A percentile compares a stretch with the other conserved stretches of the same genome.
phyloP scores from a whole-genome alignment of 2,797 vertebrate species.

The Poeciliopsis paucimaculata region DNA sequence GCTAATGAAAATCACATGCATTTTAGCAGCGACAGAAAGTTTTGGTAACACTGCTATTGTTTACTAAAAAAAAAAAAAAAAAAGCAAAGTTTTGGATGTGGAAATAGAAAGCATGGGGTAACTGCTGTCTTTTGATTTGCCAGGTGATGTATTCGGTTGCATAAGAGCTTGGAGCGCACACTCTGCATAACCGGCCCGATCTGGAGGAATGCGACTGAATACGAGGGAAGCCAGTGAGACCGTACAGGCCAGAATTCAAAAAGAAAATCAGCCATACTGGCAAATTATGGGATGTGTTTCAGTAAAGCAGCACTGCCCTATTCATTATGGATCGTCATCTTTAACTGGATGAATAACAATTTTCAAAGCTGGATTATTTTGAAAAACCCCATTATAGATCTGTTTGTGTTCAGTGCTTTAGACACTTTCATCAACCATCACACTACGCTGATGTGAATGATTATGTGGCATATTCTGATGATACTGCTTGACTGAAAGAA shows the following conservation, averaged over 20 bases:
- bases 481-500: not conserved
- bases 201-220: conserved; percentile 52
- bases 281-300: conserved; percentile 53
- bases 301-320: conserved; percentile 20
- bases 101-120: not conserved
- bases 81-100: conserved; percentile 5
- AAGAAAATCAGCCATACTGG: conserved; percentile 54
- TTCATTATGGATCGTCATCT: conserved; percentile 42
- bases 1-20: conserved; percentile 56
- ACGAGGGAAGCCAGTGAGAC: conserved; percentile 31
- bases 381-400: conserved; percentile 30
- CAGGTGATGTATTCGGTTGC: conserved; percentile 53
- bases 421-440: not conserved
- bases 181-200: conserved; percentile 43
- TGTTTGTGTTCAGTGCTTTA: not conserved
- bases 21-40: conserved; percentile 42
- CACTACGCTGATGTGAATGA: not conserved
- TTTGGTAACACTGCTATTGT: conserved; percentile 15
- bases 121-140: conserved; percentile 27
- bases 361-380: conserved; percentile 51
- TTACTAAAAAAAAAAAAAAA: not conserved
- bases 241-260: conserved; percentile 35
- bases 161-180: conserved; percentile 44
- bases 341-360: conserved; percentile 65
- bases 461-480: not conserved